Conservation (phyloP, 2,888 invertebrate genomes). For the Coelinius sp. region DNA sequence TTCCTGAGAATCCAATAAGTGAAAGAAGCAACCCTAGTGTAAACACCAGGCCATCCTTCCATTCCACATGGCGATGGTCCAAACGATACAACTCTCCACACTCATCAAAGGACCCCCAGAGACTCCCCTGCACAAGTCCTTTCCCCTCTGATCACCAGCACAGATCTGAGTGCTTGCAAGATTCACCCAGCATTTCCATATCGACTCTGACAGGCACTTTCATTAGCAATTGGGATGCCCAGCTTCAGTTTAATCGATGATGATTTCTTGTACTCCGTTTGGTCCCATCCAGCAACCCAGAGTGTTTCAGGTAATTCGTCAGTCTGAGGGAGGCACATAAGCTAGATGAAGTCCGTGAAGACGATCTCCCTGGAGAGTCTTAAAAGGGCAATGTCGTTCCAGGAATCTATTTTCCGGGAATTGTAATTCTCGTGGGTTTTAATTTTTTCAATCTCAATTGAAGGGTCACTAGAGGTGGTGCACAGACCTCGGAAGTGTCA, state of each 20-base stretch:
- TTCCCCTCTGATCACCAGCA: conserved; percentile 78
- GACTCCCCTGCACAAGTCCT: conserved; percentile 84
- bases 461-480: conserved; percentile 74
- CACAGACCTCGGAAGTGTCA: conserved; percentile 71
- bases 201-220: conserved; percentile 71
- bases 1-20: conserved; percentile 74
- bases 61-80: conserved; percentile 74
- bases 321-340: conserved; percentile 75
- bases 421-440: conserved; percentile 79
- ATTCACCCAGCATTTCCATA: conserved; percentile 72
- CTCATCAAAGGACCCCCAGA: conserved; percentile 85
- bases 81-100: conserved; percentile 74
- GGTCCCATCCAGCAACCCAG: conserved; percentile 79
- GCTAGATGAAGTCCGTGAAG: conserved; percentile 74
- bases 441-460: conserved; percentile 76
- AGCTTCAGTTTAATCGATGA: conserved; percentile 75
- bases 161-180: conserved; percentile 76
- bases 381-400: conserved; percentile 82
- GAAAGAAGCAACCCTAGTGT: conserved; percentile 75
- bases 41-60: conserved; percentile 75
- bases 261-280: conserved; percentile 72
- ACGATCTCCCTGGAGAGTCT: conserved; percentile 74
- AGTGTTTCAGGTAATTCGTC: conserved; percentile 67
- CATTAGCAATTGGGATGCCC: conserved; percentile 71
- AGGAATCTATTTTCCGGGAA: conserved; percentile 74